Evolutionary conservation across 30 jellyfish, hydroid and myxozoan species (phyloP).

Genomic region (Hydra vulgaris): DNA sequence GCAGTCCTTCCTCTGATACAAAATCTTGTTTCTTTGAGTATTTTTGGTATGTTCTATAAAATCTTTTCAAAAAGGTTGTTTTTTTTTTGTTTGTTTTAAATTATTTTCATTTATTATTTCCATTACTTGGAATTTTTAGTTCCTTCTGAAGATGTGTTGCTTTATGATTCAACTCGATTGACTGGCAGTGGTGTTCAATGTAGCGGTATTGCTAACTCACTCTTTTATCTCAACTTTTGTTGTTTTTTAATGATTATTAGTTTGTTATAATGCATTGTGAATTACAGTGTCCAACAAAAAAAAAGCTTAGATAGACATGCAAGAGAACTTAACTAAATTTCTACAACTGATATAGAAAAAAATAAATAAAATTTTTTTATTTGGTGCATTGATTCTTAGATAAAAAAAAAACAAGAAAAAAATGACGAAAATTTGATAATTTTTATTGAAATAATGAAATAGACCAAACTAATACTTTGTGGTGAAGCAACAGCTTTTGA

Average conservation of each 20-base stretch:
- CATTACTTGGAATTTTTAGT: slow-evolving; percentile 2
- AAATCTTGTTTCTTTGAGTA: not conserved
- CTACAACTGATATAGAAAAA: too few species aligned
- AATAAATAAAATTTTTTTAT: too few species aligned
- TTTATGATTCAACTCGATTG: slow-evolving; percentile 20
- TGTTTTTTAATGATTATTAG: not conserved
- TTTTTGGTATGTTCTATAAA: not conserved
- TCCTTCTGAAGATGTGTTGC: not conserved
- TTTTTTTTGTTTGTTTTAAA: not conserved
- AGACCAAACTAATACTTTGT: too few species aligned
- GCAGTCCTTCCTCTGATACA: slow-evolving; percentile 67
- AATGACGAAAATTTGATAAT: too few species aligned
- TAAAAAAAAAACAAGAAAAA: too few species aligned
- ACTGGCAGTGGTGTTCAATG: slow-evolving; percentile 30
- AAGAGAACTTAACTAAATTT: too few species aligned
- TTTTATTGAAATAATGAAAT: too few species aligned
- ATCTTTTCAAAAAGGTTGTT: not conserved
- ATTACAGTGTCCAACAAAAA: too few species aligned
- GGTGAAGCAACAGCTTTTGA: too few species aligned
- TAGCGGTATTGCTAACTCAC: not conserved
- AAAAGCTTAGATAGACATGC: too few species aligned
- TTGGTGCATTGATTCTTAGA: too few species aligned
- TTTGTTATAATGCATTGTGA: not conserved
- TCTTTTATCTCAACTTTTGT: not conserved
- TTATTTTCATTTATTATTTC: not conserved